Percentiles rank a stretch among this genome's conserved stretches.
Conservation (phyloP, 2,888 invertebrate genomes). For the Caenorhabditis drosophilae region DNA sequence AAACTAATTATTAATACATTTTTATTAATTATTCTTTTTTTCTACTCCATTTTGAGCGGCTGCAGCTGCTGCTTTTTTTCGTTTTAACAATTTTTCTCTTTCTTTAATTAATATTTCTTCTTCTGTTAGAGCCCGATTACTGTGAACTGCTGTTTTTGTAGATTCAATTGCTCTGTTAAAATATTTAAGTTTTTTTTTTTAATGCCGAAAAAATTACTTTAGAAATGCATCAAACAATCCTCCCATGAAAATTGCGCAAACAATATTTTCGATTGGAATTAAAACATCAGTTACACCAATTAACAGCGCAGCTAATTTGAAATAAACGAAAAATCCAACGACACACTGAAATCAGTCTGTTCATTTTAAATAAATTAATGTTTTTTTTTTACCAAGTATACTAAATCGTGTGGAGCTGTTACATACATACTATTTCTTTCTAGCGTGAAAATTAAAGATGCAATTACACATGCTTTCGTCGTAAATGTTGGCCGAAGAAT, state of each 20-base stretch:
- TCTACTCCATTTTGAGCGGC: conserved; percentile 26
- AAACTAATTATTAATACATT: background rate
- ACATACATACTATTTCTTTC: conserved; percentile 95
- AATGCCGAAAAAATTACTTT: conserved; percentile 38
- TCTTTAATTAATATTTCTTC: conserved; percentile 30
- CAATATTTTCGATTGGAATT: conserved; percentile 95
- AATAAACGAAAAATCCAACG: conserved; percentile 69
- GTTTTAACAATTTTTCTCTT: conserved; percentile 25
- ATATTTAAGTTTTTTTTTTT: background rate
- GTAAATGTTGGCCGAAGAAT: conserved; percentile 98
- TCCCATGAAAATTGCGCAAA: conserved; percentile 93
- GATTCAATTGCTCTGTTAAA: conserved; percentile 44
- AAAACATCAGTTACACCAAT: conserved; percentile 98
- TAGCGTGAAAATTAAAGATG: conserved; percentile 91
- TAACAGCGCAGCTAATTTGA: conserved; percentile 86
- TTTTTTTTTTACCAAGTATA: conserved; percentile 84
- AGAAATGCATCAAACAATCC: conserved; percentile 94
- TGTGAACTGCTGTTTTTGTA: conserved; percentile 34
- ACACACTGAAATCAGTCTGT: conserved; percentile 51
- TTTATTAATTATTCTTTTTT: conserved; percentile 37
- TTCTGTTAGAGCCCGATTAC: conserved; percentile 20
- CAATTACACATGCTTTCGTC: conserved; percentile 78
- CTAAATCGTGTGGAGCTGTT: conserved; percentile 92
- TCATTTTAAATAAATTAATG: conserved; percentile 69
- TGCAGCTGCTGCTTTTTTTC: conserved; percentile 12